A percentile compares a stretch with the other conserved stretches of the same genome.
Conservation (phyloP, 2,888 invertebrate species). For the Drosophila merina region DNA sequence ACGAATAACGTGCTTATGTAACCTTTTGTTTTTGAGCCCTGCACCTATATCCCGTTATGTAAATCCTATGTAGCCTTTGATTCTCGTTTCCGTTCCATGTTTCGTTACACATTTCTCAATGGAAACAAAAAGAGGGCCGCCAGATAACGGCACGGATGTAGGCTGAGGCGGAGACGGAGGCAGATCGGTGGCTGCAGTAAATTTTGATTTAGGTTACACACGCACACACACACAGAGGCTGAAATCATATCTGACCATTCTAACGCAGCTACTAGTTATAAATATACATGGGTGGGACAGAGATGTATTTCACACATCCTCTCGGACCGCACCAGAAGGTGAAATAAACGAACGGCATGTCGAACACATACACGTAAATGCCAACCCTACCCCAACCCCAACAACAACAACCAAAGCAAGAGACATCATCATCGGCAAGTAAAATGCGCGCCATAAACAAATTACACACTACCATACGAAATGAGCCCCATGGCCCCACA, state of each 20-base stretch:
- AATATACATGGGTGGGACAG: conserved; percentile 25
- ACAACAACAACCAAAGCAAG: conserved; percentile 16
- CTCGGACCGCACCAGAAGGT: conserved; percentile 13
- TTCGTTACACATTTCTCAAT: conserved; percentile 15
- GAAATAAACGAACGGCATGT: conserved; percentile 5
- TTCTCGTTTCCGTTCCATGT: conserved; percentile 20
- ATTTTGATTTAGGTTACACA: conserved; percentile 33
- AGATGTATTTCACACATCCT: conserved; percentile 25
- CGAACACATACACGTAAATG: conserved; percentile 25
- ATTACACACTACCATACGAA: conserved; percentile 38
- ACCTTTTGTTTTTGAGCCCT: conserved; percentile 34
- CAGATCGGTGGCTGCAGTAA: conserved; percentile 6
- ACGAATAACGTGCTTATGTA: conserved; percentile 65
- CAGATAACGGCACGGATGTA: conserved; percentile 9
- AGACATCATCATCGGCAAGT: conserved; percentile 1
- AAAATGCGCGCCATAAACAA: conserved; percentile 74
- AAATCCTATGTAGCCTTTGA: neutral
- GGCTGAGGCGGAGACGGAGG: neutral
- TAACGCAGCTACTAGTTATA: conserved; percentile 24
- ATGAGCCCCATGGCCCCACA: conserved; percentile 4
- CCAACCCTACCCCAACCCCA: conserved; percentile 66
- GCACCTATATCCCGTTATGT: conserved; percentile 5
- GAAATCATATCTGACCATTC: conserved; percentile 12
- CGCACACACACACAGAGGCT: neutral
- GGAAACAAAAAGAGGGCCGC: neutral